Evolutionary conservation across 2,888 invertebrate species (phyloP), one percentile per base, ranked within the genome.

Genomic region (Phrixothrix hirtus): DNA sequence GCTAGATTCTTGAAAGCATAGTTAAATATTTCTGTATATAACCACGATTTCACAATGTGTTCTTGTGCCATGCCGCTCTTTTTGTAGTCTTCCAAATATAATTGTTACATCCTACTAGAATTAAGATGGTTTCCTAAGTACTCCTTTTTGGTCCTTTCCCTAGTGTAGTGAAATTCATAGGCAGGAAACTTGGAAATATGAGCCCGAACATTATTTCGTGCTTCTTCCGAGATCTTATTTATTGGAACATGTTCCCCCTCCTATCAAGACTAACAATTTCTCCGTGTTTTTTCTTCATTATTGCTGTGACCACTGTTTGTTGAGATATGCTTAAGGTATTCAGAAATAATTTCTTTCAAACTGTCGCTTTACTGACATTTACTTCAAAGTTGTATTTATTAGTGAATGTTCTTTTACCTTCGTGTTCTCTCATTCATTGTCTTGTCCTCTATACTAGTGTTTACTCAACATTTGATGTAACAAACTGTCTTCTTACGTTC

Each of bases 51-150:
- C 4, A 14, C 2, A 13, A 31, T 31, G 10, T 2, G 5, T 6
- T 4, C 10, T 34, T 34, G 15, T 4, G 5, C 13, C 10, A 34
- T 13, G 3, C 10, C 10, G 5, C 10, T 29, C 10, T 6, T 10
- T n/a, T 29, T 10, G 10, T 10, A 29, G 5, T 29, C 9, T 6
- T 6, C 5, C 29, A 5, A 16, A 10, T 36, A 36, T 5, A 36
- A 11, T 2, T 36, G 10, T 21, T 36, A 36, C 36, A 36, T 36
- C 21, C 21, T 36, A 11, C 15, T 15, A 3, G 21, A 12, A 12
- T 36, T 48, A 5, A 42, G 17, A 14, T 43, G 12, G 13, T 12
- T 26, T 1, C 35, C 35, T 16, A 49, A 29, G 35, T 49, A 49
- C 29, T 43, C 44, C 26, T 25, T 29, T 32, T 43, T 26, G 7